These are phyloP conservation scores for Ophioderma brevispina DNA, from an alignment of 35 echinoderm and acorn worm species.

Conservation along the genomic window DNA sequence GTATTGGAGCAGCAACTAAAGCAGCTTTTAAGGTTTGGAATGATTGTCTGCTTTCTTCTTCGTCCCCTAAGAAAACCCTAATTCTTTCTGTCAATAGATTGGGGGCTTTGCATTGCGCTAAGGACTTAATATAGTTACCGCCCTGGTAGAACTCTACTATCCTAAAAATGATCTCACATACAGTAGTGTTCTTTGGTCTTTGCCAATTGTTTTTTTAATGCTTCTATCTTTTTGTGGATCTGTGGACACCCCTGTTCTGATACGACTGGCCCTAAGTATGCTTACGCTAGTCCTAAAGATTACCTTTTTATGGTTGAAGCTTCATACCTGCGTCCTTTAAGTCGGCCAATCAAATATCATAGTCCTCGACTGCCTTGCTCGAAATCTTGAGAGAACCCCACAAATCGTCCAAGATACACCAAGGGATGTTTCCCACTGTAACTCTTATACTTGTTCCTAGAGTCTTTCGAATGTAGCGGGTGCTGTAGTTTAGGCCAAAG, in stretches of 20 bases:
- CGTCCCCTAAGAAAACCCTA: conserved; percentile 14
- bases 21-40: conserved; percentile 18
- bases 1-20: conserved; percentile 27
- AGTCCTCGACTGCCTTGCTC: neutral
- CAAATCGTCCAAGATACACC: conserved; percentile 42
- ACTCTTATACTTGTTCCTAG: conserved; percentile 19
- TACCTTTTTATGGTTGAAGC: conserved; percentile 61
- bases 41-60: conserved; percentile 1
- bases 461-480: conserved; percentile 68
- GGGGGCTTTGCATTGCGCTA: conserved; percentile 30
- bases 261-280: conserved; percentile 45
- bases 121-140: conserved; percentile 42
- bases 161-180: conserved; percentile 46
- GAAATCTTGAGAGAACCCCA: neutral
- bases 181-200: neutral
- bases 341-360: neutral
- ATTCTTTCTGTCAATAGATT: conserved; percentile 26
- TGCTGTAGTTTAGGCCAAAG: conserved; percentile 52
- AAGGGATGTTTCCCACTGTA: conserved; percentile 39
- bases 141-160: conserved; percentile 26
- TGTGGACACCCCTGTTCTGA: conserved; percentile 16
- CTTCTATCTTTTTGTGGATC: conserved; percentile 25
- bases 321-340: conserved; percentile 29
- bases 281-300: no score
- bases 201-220: conserved; percentile 46